Evolutionary conservation across 2,888 invertebrate genomes (phyloP).

Genomic region (Limulus polyphemus): DNA sequence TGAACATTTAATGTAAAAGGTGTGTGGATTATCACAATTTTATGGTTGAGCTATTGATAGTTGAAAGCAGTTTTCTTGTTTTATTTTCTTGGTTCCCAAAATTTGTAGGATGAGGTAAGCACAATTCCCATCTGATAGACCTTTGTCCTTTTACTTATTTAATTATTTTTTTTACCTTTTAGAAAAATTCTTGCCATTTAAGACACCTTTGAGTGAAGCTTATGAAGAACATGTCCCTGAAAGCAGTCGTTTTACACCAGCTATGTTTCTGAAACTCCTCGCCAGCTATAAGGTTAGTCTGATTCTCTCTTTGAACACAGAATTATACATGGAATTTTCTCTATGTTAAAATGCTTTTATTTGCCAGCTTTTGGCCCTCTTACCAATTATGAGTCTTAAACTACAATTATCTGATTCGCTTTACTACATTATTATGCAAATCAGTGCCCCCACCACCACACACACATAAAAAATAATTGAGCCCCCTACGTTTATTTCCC

Average conservation of each 20-base stretch:
- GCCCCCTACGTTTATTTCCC: too few species aligned
- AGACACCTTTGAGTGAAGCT: conserved; percentile 72
- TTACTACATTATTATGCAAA: neutral
- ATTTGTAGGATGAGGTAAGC: neutral
- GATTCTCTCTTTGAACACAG: conserved; percentile 15
- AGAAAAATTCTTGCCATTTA: conserved; percentile 81
- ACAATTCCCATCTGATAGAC: neutral
- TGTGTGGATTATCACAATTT: too few species aligned
- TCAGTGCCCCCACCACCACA: too few species aligned
- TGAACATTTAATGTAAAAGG: too few species aligned
- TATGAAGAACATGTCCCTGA: conserved; percentile 76
- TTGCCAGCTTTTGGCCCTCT: too few species aligned
- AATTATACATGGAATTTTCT: too few species aligned
- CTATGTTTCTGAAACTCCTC: conserved; percentile 70
- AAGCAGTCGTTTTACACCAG: conserved; percentile 66
- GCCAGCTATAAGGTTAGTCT: conserved; percentile 56
- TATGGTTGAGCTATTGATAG: too few species aligned
- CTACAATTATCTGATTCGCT: neutral
- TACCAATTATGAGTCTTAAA: neutral
- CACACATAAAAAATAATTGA: too few species aligned
- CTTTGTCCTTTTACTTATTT: neutral
- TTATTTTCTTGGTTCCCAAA: too few species aligned
- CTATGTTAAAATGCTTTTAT: too few species aligned
- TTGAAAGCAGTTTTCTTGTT: too few species aligned
- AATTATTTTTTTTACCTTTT: conserved; percentile 33